phyloP scores from a whole-genome alignment of 2,888 invertebrate genomes.

The Eremobia ochroleuca region DNA sequence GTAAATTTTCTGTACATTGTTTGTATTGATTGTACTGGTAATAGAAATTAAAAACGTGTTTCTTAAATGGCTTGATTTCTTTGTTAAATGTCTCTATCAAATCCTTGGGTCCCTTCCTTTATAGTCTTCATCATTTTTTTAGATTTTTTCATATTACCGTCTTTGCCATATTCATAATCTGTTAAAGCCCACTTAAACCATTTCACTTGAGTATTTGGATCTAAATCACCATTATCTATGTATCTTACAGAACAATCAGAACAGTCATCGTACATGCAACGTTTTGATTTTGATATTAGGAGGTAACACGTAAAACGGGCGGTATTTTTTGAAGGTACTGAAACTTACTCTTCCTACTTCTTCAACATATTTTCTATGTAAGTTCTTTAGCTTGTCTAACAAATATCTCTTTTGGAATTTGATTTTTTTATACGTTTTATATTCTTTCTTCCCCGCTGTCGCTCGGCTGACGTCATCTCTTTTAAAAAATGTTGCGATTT shows the following conservation, averaged over 20 bases:
- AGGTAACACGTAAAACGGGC: background rate
- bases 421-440: background rate
- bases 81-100: background rate
- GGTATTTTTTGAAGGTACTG: slow-evolving; percentile 16
- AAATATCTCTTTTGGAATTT: slow-evolving; percentile 5
- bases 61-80: slow-evolving; percentile 1
- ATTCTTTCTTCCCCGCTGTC: slow-evolving; percentile 7
- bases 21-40: slow-evolving; percentile 4
- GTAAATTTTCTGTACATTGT: background rate
- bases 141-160: background rate
- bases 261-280: slow-evolving; percentile 4
- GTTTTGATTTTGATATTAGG: slow-evolving; percentile 1
- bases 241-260: background rate
- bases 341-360: background rate
- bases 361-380: background rate
- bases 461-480: slow-evolving; percentile 7
- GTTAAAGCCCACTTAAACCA: background rate
- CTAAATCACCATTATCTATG: background rate
- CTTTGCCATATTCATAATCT: slow-evolving; percentile 1
- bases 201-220: background rate
- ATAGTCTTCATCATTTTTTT: background rate
- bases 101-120: background rate
- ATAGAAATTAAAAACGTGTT: background rate
- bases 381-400: background rate
- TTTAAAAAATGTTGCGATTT: background rate